Evolutionary conservation across 2,888 invertebrate species (phyloP).

Genomic region (Ryuthela nishihirai): DNA sequence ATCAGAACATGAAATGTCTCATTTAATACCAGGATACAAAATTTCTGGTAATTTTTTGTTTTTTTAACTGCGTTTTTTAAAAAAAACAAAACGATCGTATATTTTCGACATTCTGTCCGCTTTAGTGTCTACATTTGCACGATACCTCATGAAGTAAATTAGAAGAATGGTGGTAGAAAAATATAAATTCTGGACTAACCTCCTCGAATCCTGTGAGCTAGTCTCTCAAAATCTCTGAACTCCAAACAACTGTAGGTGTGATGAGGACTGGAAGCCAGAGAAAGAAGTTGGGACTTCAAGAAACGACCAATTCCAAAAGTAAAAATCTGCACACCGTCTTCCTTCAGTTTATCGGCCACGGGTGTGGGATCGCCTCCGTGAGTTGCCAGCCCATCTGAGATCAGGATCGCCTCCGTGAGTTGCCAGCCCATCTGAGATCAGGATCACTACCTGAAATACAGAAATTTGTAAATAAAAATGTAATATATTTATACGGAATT

Average conservation of each 20-base stretch:
- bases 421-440: constrained; percentile 18
- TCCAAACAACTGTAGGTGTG: constrained; percentile 11
- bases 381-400: constrained; percentile 19
- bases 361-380: constrained; percentile 10
- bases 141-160: no score
- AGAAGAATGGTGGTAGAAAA: no score
- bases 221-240: constrained; percentile 13
- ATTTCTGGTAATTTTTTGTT: no score
- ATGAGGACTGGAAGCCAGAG: constrained; percentile 8
- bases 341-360: constrained; percentile 5
- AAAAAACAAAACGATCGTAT: no score
- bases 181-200: no score
- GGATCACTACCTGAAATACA: constrained; percentile 15
- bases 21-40: no score
- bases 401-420: constrained; percentile 15
- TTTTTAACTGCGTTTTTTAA: no score
- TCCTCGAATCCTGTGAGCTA: constrained; percentile 27
- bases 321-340: constrained; percentile 15
- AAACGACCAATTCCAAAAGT: constrained; percentile 21
- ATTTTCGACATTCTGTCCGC: no score
- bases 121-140: no score
- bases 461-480: background rate
- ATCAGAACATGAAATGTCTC: no score
- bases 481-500: background rate
- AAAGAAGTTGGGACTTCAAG: background rate